Conservation (phyloP, 2,797 vertebrate species). For the Scolopax bukidnonensis region DNA sequence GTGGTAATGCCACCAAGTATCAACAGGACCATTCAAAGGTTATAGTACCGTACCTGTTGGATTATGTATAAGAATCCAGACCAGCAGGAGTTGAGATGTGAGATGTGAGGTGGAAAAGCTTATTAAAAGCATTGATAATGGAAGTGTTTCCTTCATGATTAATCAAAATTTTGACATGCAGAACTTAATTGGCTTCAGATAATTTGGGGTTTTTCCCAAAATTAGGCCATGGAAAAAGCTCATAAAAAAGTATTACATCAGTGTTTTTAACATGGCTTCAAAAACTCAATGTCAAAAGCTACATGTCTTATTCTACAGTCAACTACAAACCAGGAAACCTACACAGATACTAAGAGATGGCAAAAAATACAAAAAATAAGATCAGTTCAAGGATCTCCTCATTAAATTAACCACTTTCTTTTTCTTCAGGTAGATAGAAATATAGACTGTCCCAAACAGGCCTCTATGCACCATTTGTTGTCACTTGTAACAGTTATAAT, state of each 20-base stretch:
- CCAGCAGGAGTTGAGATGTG: not conserved
- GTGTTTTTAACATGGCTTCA: not conserved
- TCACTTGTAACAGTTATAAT: not conserved
- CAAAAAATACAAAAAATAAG: not conserved
- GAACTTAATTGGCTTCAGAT: conserved; percentile 52
- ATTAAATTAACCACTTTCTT: not conserved
- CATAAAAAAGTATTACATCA: not conserved
- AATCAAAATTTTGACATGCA: conserved; percentile 39
- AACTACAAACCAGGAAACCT: not conserved
- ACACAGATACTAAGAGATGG: not conserved
- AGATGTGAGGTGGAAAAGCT: not conserved
- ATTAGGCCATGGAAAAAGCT: conserved; percentile 6
- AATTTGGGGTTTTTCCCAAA: conserved; percentile 50
- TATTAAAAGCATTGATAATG: conserved; percentile 18
- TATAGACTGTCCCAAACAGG: not conserved
- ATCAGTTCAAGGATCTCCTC: not conserved
- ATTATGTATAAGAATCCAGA: not conserved
- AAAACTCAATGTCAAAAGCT: not conserved
- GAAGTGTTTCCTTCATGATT: not conserved
- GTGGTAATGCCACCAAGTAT: too few species aligned
- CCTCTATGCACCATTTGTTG: not conserved
- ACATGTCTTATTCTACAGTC: not conserved
- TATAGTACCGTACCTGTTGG: rapidly evolving
- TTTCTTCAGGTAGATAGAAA: not conserved
- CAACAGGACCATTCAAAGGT: too few species aligned